Conservation (phyloP, 2,113 vertebrate species). For the Sinocyclocheilus rhinocerous region DNA sequence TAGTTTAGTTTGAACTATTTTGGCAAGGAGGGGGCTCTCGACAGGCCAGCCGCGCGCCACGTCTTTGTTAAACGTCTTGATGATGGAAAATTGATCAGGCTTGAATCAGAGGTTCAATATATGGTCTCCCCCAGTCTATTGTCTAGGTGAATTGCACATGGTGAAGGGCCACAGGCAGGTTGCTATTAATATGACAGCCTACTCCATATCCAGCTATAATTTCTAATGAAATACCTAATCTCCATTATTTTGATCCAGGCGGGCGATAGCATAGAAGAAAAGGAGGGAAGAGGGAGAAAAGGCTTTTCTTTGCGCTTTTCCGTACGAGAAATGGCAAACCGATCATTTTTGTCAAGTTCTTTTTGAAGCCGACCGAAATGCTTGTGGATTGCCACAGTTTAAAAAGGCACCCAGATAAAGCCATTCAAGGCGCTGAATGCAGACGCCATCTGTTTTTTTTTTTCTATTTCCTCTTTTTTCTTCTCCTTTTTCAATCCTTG, state of each 20-base stretch:
- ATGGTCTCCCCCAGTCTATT: slow-evolving; percentile 83
- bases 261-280: slow-evolving; percentile 78
- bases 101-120: slow-evolving; percentile 90
- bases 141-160: slow-evolving; percentile 90
- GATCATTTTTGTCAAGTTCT: slow-evolving; percentile 99
- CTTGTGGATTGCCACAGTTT: slow-evolving; percentile 98
- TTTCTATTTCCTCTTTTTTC: slow-evolving; percentile 90
- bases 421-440: slow-evolving; percentile 99
- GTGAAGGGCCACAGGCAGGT: slow-evolving; percentile 86
- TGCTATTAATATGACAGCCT: slow-evolving; percentile 94
- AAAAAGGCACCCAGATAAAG: slow-evolving; percentile 99
- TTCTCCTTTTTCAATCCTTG: slow-evolving; percentile 95
- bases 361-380: slow-evolving; percentile 89
- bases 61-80: slow-evolving; percentile 88
- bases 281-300: slow-evolving; percentile 63
- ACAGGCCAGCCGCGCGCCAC: slow-evolving; percentile 85
- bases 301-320: slow-evolving; percentile 89
- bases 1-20: slow-evolving; percentile 87
- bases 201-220: slow-evolving; percentile 93
- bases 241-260: slow-evolving; percentile 97
- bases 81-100: slow-evolving; percentile 95
- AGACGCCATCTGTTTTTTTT: slow-evolving; percentile 97
- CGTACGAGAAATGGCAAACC: slow-evolving; percentile 98
- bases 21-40: slow-evolving; percentile 76
- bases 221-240: slow-evolving; percentile 96